Percentiles rank a stretch among this genome's conserved stretches.
Conservation (phyloP, 2,888 invertebrate genomes). For the Hipparchia sbordonii region DNA sequence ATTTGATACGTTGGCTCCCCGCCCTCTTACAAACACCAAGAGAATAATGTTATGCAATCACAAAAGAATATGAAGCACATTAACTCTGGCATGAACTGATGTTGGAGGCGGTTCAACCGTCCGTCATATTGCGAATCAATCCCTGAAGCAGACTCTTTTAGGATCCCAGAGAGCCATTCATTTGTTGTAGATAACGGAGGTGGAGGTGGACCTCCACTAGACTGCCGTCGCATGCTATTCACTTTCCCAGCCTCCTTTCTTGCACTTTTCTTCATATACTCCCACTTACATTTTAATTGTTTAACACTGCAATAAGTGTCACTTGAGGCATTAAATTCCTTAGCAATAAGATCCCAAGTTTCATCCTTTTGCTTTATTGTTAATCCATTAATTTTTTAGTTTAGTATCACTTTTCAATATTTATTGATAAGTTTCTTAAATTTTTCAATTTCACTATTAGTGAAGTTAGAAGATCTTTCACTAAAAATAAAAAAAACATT, state of each 20-base stretch:
- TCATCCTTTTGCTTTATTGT: background rate
- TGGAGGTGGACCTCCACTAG: background rate
- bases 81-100: background rate
- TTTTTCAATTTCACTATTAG: background rate
- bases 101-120: background rate
- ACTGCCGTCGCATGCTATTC: background rate
- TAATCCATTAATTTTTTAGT: background rate
- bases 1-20: background rate
- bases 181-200: background rate
- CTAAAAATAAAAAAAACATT: background rate
- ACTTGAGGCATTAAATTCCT: background rate
- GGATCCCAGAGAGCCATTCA: background rate
- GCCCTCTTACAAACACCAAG: too few species aligned
- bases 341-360: background rate
- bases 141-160: background rate
- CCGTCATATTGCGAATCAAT: background rate
- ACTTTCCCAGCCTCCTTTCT: background rate
- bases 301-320: background rate
- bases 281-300: slow-evolving; percentile 1
- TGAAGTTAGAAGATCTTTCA: background rate
- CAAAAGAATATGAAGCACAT: background rate
- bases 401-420: background rate
- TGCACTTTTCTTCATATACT: background rate
- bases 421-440: background rate
- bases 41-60: background rate